Conservation (phyloP, 2,797 vertebrate genomes). For the Pseudomugil tenellus region DNA sequence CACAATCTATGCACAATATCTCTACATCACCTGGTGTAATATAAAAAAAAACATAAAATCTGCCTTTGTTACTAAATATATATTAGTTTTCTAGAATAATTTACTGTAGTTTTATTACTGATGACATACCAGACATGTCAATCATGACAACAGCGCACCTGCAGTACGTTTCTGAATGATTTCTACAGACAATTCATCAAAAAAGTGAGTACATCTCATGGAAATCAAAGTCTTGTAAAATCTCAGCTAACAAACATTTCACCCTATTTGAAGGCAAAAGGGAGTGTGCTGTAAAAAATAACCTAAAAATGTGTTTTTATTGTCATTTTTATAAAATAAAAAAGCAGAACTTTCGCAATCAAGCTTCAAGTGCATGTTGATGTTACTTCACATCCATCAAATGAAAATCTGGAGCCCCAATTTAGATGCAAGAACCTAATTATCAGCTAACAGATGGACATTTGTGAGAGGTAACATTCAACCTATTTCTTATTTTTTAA, state of each 20-base stretch:
- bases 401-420: background rate
- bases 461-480: background rate
- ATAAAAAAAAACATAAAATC: slow-evolving; percentile 29
- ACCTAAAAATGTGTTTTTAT: background rate
- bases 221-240: background rate
- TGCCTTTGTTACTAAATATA: slow-evolving; percentile 34
- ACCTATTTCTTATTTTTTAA: background rate
- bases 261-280: background rate
- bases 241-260: background rate
- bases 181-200: slow-evolving; percentile 17
- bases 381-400: background rate
- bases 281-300: background rate
- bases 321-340: background rate
- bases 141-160: slow-evolving; percentile 24
- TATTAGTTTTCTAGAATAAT: slow-evolving; percentile 27
- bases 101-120: slow-evolving; percentile 21
- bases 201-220: slow-evolving; percentile 1
- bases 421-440: background rate
- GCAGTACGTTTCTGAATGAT: slow-evolving; percentile 13
- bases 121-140: slow-evolving; percentile 11
- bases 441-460: background rate
- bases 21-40: slow-evolving; percentile 7
- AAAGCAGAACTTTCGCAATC: background rate
- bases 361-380: background rate
- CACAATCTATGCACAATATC: slow-evolving; percentile 8